Conservation (phyloP, 2,888 invertebrate species). For the Macrosiphum euphorbiae region DNA sequence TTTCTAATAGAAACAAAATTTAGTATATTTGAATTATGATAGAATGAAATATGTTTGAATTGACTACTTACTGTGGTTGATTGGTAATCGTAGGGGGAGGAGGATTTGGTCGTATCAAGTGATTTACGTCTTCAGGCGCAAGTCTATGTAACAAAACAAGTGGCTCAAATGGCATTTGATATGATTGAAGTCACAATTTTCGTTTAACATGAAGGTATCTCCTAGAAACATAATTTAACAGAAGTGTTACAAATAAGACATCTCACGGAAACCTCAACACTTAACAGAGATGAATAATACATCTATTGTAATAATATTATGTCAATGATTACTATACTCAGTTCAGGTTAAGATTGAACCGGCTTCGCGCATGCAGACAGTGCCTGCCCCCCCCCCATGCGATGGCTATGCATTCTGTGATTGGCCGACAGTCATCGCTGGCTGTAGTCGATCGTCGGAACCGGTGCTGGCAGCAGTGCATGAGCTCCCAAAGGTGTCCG, state of each 20-base stretch:
- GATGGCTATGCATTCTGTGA: no score
- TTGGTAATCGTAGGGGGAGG: not conserved
- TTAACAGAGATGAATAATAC: not conserved
- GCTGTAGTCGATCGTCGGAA: no score
- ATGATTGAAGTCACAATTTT: not conserved
- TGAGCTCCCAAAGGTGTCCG: no score
- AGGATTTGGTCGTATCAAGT: constrained; percentile 18
- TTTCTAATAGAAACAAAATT: constrained; percentile 32
- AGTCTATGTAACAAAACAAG: constrained; percentile 47
- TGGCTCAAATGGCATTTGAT: constrained; percentile 56
- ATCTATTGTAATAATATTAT: not conserved
- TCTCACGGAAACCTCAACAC: not conserved
- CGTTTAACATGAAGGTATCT: constrained; percentile 40
- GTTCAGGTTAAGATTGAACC: no score
- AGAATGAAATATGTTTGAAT: not conserved
- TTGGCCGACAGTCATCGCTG: no score
- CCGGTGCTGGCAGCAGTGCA: no score
- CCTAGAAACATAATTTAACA: constrained; percentile 15
- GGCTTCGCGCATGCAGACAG: no score
- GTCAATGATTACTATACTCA: no score
- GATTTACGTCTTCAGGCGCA: constrained; percentile 38
- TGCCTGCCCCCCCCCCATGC: no score
- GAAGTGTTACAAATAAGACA: not conserved
- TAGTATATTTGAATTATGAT: not conserved
- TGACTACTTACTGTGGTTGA: constrained; percentile 12